phyloP scores from a whole-genome alignment of 2,888 invertebrate species.

The Therioaphis trifolii region DNA sequence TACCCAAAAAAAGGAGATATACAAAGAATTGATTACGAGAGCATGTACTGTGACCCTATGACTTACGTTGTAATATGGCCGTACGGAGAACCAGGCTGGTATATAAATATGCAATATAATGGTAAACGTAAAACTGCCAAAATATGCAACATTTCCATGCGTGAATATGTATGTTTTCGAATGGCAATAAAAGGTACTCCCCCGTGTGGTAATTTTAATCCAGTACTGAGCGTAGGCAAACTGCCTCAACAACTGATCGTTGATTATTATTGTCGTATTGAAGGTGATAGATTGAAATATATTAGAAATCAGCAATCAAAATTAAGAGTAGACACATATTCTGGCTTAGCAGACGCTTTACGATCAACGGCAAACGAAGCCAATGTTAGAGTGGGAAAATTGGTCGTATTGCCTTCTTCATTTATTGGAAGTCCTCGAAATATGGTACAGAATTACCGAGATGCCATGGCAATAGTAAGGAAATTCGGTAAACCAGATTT shows the following conservation, averaged over 20 bases:
- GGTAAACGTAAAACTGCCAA: background rate
- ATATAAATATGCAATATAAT: constrained; percentile 3
- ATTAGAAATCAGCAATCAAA: too few relatives aligned
- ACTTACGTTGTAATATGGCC: background rate
- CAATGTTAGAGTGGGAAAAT: too few relatives aligned
- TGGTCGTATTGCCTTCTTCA: background rate
- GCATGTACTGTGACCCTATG: background rate
- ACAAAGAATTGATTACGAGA: background rate
- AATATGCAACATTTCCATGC: too few relatives aligned
- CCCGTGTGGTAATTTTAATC: background rate
- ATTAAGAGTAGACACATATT: too few relatives aligned
- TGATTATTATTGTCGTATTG: background rate
- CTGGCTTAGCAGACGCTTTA: too few relatives aligned
- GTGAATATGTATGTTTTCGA: too few relatives aligned
- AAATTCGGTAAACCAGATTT: constrained; percentile 58
- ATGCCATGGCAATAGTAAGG: constrained; percentile 50
- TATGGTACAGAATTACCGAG: constrained; percentile 43
- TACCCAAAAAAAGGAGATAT: background rate
- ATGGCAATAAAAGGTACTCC: too few relatives aligned
- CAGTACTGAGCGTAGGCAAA: background rate
- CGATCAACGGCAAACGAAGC: too few relatives aligned
- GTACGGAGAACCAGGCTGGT: background rate
- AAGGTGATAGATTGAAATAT: too few relatives aligned
- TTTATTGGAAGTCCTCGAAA: constrained; percentile 57
- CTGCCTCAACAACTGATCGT: background rate